Conservation (phyloP, 2,888 invertebrate species). For the Drosophila emarginata region DNA sequence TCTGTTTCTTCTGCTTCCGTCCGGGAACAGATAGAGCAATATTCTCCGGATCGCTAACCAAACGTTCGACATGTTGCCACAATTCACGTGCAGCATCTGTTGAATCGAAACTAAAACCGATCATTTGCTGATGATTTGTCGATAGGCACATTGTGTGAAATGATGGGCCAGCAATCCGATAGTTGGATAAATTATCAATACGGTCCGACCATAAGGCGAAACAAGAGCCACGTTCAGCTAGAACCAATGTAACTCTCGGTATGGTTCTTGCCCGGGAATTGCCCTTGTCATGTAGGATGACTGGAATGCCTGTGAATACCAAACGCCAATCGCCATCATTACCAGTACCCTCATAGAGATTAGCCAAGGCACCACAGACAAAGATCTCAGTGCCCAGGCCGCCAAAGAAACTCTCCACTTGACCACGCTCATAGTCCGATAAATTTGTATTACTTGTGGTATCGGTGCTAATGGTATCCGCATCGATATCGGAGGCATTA, state of each 20-base stretch:
- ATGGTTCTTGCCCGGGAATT: constrained; percentile 88
- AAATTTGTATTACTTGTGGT: constrained; percentile 83
- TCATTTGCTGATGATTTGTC: constrained; percentile 88
- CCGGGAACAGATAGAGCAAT: constrained; percentile 89
- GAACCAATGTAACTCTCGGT: constrained; percentile 87
- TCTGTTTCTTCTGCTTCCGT: constrained; percentile 84
- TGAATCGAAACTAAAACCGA: constrained; percentile 91
- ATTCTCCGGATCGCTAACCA: constrained; percentile 90
- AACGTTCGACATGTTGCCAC: constrained; percentile 86
- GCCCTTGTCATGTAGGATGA: constrained; percentile 89
- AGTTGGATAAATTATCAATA: constrained; percentile 90
- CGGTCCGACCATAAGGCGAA: constrained; percentile 92
- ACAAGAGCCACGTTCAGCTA: constrained; percentile 91
- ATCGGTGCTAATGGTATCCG: constrained; percentile 81
- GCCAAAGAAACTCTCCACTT: constrained; percentile 89
- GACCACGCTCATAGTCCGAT: constrained; percentile 86
- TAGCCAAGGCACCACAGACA: constrained; percentile 90
- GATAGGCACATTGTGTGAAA: constrained; percentile 93
- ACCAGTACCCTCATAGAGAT: constrained; percentile 86
- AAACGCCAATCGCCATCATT: constrained; percentile 87
- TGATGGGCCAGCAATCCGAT: constrained; percentile 87
- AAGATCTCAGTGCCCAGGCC: constrained; percentile 91
- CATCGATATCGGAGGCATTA: constrained; percentile 80
- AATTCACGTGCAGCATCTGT: constrained; percentile 88
- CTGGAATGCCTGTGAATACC: constrained; percentile 90